A percentile compares a stretch with the other conserved stretches of the same genome.
Evolutionary conservation across 2,888 invertebrate genomes (phyloP).

Genomic region (Nymphalis polychloros): DNA sequence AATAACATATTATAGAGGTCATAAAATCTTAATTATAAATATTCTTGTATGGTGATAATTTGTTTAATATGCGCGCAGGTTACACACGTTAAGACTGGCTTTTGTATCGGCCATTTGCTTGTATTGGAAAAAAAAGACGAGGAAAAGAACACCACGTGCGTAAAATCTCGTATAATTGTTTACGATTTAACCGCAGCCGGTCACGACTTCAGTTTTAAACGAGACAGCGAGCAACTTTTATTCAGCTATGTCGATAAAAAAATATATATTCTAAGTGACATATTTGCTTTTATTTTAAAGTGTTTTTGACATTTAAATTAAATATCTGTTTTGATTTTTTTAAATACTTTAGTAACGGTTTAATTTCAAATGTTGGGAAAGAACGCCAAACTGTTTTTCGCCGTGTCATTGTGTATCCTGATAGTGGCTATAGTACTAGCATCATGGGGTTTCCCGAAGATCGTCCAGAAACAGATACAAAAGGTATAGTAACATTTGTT

Average conservation of each 20-base stretch:
- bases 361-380: slow-evolving; percentile 62
- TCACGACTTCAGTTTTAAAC: slow-evolving; percentile 14
- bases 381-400: slow-evolving; percentile 60
- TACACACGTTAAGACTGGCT: slow-evolving; percentile 12
- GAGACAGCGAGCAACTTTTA: background rate
- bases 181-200: slow-evolving; percentile 22
- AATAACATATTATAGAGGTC: too few relatives aligned
- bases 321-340: background rate
- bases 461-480: slow-evolving; percentile 69
- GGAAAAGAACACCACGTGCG: slow-evolving; percentile 20
- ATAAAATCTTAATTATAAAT: background rate
- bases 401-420: slow-evolving; percentile 59
- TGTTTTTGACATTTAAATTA: background rate
- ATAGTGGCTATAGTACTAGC: slow-evolving; percentile 68
- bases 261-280: background rate
- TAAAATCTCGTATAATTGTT: slow-evolving; percentile 29
- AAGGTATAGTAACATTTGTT: slow-evolving; percentile 55
- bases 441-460: slow-evolving; percentile 75
- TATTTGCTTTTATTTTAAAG: background rate
- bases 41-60: background rate
- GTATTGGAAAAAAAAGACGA: slow-evolving; percentile 31
- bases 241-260: background rate
- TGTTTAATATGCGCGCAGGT: background rate
- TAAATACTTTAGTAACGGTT: background rate
- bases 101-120: slow-evolving; percentile 29